A percentile compares a stretch with the other conserved stretches of the same genome.
Evolutionary conservation across 2,888 invertebrate genomes (phyloP).

Genomic region (Marasmarcha lunaedactyla): DNA sequence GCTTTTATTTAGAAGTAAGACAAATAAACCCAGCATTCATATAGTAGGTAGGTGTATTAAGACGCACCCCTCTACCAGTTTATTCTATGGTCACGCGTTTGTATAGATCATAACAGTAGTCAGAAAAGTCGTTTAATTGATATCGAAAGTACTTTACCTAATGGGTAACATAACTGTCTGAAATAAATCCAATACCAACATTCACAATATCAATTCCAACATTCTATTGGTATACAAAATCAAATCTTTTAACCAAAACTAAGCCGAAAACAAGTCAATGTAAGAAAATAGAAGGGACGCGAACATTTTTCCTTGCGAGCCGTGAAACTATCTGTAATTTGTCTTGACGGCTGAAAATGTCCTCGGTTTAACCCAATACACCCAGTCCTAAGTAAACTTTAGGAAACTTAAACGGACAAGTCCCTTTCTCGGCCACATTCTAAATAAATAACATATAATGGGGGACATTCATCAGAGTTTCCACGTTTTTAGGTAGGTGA

Average conservation of each 20-base stretch:
- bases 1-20: too few species aligned
- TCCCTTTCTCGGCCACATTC: slow-evolving; percentile 67
- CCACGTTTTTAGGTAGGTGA: slow-evolving; percentile 65
- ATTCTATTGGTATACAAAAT: too few species aligned
- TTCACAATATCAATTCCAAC: too few species aligned
- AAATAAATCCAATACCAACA: too few species aligned
- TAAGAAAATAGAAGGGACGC: background rate
- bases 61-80: too few species aligned
- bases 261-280: background rate
- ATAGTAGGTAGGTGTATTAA: too few species aligned
- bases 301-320: background rate
- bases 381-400: slow-evolving; percentile 66
- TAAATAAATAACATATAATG: slow-evolving; percentile 73
- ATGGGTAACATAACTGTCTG: too few species aligned
- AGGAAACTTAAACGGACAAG: slow-evolving; percentile 58
- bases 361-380: slow-evolving; percentile 64
- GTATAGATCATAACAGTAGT: too few species aligned
- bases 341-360: slow-evolving; percentile 49
- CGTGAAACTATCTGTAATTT: slow-evolving; percentile 52
- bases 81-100: too few species aligned
- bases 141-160: too few species aligned
- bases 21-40: too few species aligned
- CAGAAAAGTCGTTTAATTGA: too few species aligned
- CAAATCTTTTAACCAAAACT: background rate
- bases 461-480: slow-evolving; percentile 70